phyloP scores from a whole-genome alignment of 2,888 invertebrate genomes.

The Zaprionus bogoriensis region DNA sequence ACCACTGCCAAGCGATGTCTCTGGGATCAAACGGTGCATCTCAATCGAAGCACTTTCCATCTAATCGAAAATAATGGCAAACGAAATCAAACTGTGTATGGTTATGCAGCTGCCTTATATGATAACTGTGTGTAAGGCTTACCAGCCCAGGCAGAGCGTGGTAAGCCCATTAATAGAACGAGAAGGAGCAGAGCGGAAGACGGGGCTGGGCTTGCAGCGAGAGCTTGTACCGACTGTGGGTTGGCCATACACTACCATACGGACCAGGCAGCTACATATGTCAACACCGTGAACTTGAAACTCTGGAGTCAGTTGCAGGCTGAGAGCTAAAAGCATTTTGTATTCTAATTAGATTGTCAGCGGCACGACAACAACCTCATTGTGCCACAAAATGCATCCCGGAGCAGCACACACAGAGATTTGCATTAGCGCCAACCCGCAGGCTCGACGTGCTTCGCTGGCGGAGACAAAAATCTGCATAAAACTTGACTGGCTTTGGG shows the following conservation, averaged over 20 bases:
- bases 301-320: constrained; percentile 29
- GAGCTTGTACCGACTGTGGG: constrained; percentile 4
- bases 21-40: constrained; percentile 60
- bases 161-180: constrained; percentile 40
- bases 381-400: constrained; percentile 69
- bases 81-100: constrained; percentile 27
- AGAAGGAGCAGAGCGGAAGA: constrained; percentile 1
- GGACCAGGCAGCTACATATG: constrained; percentile 72
- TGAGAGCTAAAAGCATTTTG: constrained; percentile 72
- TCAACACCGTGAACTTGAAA: constrained; percentile 78
- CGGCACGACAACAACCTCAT: constrained; percentile 81
- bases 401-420: constrained; percentile 46
- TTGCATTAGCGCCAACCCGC: constrained; percentile 78
- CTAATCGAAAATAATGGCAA: constrained; percentile 38
- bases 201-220: neutral
- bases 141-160: constrained; percentile 34
- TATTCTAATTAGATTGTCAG: constrained; percentile 83
- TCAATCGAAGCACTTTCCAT: constrained; percentile 46
- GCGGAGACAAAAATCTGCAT: constrained; percentile 75
- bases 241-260: no score
- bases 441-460: constrained; percentile 13
- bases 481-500: constrained; percentile 39
- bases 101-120: constrained; percentile 45
- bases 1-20: constrained; percentile 19
- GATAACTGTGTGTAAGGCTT: constrained; percentile 54